Evolutionary conservation across 1,140 invertebrate genomes (phyloP).

Genomic region (Drosophila cardini): DNA sequence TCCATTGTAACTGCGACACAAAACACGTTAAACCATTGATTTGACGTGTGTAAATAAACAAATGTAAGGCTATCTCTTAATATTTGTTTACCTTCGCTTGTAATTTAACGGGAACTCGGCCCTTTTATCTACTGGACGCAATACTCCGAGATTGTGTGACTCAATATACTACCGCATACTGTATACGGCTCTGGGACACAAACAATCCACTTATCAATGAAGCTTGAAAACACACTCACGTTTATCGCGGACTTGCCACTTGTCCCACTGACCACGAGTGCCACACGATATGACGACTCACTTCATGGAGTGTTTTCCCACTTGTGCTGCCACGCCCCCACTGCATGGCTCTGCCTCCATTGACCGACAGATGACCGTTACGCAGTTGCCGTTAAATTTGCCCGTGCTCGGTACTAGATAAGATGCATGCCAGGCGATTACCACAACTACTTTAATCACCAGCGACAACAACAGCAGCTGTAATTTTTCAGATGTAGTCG

Average conservation of each 20-base stretch:
- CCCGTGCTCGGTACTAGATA: slow-evolving; percentile 25
- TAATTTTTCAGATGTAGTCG: background rate
- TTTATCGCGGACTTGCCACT: slow-evolving; percentile 4
- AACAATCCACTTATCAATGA: slow-evolving; percentile 50
- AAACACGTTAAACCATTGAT: background rate
- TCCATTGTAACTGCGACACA: slow-evolving; percentile 22
- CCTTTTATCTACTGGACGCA: slow-evolving; percentile 17
- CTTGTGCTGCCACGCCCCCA: background rate
- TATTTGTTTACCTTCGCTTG: slow-evolving; percentile 21
- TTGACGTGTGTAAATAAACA: slow-evolving; percentile 25
- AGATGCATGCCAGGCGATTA: slow-evolving; percentile 27
- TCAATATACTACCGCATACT: background rate
- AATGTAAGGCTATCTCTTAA: slow-evolving; percentile 15
- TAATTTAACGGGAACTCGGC: slow-evolving; percentile 22
- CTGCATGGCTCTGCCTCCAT: background rate
- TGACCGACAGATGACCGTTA: slow-evolving; percentile 49
- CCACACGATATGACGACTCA: slow-evolving; percentile 15
- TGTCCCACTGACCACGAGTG: slow-evolving; percentile 32
- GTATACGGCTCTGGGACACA: background rate
- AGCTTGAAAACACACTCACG: slow-evolving; percentile 8
- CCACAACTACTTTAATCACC: background rate
- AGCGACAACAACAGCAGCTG: slow-evolving; percentile 6
- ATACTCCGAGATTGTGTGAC: slow-evolving; percentile 13
- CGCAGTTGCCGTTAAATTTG: background rate
- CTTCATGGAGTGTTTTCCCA: background rate